Evolutionary conservation across 2,797 vertebrate genomes (phyloP).

Genomic region (Lacerta agilis): DNA sequence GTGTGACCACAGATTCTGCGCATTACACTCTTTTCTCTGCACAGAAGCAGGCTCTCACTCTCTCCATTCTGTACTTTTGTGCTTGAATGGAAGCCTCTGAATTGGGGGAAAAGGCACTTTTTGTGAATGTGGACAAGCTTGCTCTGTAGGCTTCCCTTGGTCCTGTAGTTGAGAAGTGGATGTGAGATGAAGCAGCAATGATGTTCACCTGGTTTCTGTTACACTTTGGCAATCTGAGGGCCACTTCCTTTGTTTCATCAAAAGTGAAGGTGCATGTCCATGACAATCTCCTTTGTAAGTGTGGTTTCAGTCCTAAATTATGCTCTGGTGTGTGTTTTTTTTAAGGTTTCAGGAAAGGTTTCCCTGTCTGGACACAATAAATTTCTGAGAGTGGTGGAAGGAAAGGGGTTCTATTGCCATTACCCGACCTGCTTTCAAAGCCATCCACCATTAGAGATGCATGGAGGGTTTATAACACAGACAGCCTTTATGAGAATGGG

Average conservation of each 20-base stretch:
- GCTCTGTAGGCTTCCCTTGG: not conserved
- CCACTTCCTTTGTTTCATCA: not conserved
- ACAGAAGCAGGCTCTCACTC: not conserved
- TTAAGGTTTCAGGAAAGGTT: not conserved
- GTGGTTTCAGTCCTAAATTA: not conserved
- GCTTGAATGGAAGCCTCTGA: not conserved
- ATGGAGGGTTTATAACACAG: not conserved
- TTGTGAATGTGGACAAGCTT: not conserved
- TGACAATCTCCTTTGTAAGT: not conserved
- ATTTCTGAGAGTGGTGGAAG: not conserved
- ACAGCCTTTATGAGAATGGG: not conserved
- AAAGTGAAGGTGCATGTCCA: not conserved
- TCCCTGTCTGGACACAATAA: not conserved
- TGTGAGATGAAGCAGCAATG: not conserved
- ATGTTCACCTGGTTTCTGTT: not conserved
- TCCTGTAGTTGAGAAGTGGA: not conserved
- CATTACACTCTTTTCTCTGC: not conserved
- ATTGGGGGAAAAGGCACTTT: not conserved
- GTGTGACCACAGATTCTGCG: not conserved
- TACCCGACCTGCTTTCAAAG: not conserved
- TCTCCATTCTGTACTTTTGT: not conserved
- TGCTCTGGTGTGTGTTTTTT: not conserved
- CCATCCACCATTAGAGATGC: not conserved
- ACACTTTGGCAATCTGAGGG: not conserved
- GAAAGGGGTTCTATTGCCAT: not conserved